Evolutionary conservation across 2,113 vertebrate genomes (phyloP), one percentile per base, ranked within the genome.

Genomic region (Pelvicachromis taeniatus): DNA sequence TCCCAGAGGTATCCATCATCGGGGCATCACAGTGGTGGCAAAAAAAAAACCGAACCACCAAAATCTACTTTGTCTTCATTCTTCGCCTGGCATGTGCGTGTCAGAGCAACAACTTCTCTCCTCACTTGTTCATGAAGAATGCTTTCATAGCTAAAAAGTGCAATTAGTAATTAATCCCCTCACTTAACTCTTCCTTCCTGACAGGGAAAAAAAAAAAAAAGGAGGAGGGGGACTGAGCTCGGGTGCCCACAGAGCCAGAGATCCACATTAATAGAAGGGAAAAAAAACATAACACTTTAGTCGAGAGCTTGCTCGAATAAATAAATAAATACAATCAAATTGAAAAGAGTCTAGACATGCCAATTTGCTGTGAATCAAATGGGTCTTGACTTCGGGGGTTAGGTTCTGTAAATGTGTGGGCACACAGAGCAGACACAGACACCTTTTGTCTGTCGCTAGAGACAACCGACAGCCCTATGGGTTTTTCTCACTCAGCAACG

Each of bases 1-100:
- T 94, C 91, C 86, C 89, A 92, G 85, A 77, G 89, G 93, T 87
- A 91, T 87, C 90, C 93, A 91, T 93, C 85, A 63, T 13, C 63
- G 81, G 79, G 63, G 73, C 77, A 88, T 79, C 73, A 86, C 77
- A 61, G 84, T 9, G 73, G 58, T 81, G 70, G 85, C 77, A 82
- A 89, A 87, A 23, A 82, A 89, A 87, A 23, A 58, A 42, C 8
- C 1, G 4, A 7, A 26, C 31, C 61, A 79, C 61, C 73, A 63
- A 78, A 78, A 73, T 82, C 83, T 80, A 83, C 68, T 84, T 86
- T 70, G 77, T 91, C 80, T 81, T 81, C 88, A 84, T 85, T 88
- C 78, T 75, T 50, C 55, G 52, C 63, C 86, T 89, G 90, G 68
- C 89, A 80, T 35, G 84, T 10, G 70, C 8, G 68, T 56, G 26